Conservation (phyloP, 2,113 vertebrate genomes). For the Rhegmatorhina hoffmannsi region DNA sequence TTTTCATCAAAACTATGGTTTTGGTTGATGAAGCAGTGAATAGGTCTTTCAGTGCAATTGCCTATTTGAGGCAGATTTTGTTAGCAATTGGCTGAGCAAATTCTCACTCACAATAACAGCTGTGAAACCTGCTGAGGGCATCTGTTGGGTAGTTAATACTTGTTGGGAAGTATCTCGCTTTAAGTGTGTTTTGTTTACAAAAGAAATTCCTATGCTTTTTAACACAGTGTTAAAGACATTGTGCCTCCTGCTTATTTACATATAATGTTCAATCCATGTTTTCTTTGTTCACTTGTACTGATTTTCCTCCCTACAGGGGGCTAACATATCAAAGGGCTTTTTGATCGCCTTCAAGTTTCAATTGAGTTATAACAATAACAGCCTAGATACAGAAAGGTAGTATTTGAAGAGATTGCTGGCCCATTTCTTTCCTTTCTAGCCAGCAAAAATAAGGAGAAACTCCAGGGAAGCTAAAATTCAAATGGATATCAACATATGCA, state of each 20-base stretch:
- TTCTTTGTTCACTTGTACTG: conserved; percentile 31
- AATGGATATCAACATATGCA: not conserved
- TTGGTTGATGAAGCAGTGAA: conserved; percentile 20
- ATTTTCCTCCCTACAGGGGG: conserved; percentile 54
- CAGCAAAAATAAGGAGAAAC: not conserved
- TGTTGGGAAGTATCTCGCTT: conserved; percentile 9
- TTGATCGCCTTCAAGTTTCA: conserved; percentile 57
- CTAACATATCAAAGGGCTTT: not conserved
- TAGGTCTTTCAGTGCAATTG: conserved; percentile 11
- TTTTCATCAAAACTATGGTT: not conserved
- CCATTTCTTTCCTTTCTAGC: not conserved
- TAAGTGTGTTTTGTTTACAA: conserved; percentile 59
- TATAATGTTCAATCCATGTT: not conserved
- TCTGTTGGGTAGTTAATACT: conserved; percentile 57
- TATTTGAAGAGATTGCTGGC: not conserved
- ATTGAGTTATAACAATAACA: conserved; percentile 27
- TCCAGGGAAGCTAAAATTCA: not conserved
- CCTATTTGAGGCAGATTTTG: not conserved
- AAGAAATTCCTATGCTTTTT: conserved; percentile 44
- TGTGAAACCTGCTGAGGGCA: conserved; percentile 69
- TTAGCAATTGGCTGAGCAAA: conserved; percentile 50
- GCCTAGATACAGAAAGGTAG: conserved; percentile 1
- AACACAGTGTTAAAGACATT: conserved; percentile 24
- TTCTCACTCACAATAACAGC: conserved; percentile 31
- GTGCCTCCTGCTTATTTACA: conserved; percentile 60